Evolutionary conservation across 2,113 vertebrate genomes (phyloP).

Genomic region (Barbus barbus): DNA sequence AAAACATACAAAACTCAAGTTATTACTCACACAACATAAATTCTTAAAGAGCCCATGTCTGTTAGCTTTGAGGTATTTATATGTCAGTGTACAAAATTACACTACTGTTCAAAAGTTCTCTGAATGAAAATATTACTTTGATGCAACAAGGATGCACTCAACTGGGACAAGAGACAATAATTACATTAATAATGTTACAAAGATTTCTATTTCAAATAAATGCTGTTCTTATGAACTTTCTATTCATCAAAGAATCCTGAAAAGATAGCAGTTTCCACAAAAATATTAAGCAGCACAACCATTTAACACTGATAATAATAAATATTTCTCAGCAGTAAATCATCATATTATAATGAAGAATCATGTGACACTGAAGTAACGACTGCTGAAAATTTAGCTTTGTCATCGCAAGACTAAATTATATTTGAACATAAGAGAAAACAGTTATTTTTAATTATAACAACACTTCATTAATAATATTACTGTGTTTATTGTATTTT

Average conservation of each 20-base stretch:
- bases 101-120: no score
- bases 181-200: not conserved
- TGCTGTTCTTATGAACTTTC: no score
- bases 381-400: no score
- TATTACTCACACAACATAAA: not conserved
- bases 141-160: no score
- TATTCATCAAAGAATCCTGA: not conserved
- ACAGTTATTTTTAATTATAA: no score
- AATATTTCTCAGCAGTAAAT: not conserved
- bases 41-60: not conserved
- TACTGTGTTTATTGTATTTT: no score
- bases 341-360: not conserved
- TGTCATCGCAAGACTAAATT: no score
- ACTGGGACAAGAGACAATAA: not conserved
- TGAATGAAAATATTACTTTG: no score
- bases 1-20: slow-evolving; percentile 46
- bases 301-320: not conserved
- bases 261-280: not conserved
- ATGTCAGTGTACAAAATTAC: no score
- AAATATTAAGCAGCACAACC: not conserved
- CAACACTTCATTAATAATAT: no score
- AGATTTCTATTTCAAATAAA: no score
- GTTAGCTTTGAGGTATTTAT: not conserved
- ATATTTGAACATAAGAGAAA: no score
- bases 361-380: not conserved